phyloP scores from a whole-genome alignment of 1,140 invertebrate species.

The Ips typographus region DNA sequence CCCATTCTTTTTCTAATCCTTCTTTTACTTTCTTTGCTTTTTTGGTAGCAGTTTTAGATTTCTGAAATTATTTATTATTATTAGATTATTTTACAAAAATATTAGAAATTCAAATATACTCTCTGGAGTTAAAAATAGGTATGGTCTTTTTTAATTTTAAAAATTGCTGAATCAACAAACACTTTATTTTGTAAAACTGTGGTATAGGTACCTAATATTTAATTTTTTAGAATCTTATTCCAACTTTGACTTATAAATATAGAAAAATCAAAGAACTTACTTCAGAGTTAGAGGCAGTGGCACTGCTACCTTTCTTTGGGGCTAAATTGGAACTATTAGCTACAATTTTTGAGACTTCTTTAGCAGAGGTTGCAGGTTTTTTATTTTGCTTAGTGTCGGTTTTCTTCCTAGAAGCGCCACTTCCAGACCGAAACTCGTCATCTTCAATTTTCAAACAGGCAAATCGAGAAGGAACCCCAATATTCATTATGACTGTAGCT shows the following conservation, averaged over 20 bases:
- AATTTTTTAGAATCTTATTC: too few species aligned
- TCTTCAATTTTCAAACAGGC: conserved; percentile 63
- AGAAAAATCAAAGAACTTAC: not conserved
- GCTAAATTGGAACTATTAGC: too few species aligned
- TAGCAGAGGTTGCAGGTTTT: conserved; percentile 16
- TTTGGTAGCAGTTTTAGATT: conserved; percentile 30
- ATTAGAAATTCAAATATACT: too few species aligned
- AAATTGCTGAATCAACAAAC: too few species aligned
- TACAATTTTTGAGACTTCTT: conserved; percentile 7
- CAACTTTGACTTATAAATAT: not conserved
- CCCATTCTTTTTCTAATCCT: conserved; percentile 57
- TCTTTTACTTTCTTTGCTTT: conserved; percentile 54
- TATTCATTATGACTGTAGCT: conserved; percentile 29
- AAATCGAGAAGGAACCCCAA: conserved; percentile 62
- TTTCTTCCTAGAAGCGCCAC: conserved; percentile 50
- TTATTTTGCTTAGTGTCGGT: conserved; percentile 38
- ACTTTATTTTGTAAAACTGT: too few species aligned
- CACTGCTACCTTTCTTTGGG: not conserved
- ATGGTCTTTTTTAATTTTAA: too few species aligned
- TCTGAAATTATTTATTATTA: not conserved
- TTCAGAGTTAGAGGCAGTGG: not conserved
- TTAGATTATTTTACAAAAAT: too few species aligned
- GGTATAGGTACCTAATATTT: too few species aligned
- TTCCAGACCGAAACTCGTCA: conserved; percentile 53
- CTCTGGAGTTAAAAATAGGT: too few species aligned